These are phyloP conservation scores for Eonycteris spelaea DNA, from an alignment of 2,113 vertebrate species.

Conservation along the genomic window DNA sequence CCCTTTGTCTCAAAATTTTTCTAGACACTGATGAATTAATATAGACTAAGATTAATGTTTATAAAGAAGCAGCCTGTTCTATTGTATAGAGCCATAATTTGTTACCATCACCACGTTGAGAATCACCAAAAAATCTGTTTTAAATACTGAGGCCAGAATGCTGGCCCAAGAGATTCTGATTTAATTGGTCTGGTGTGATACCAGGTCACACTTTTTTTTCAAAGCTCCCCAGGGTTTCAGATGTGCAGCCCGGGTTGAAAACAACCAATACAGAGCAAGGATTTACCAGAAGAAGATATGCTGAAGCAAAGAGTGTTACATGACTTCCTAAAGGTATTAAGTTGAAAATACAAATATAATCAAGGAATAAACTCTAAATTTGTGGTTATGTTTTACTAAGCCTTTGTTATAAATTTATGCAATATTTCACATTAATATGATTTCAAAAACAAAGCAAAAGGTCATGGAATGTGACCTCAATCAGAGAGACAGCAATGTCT, in stretches of 20 bases:
- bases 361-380: neutral
- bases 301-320: neutral
- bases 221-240: neutral
- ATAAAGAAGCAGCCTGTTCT: neutral
- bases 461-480: neutral
- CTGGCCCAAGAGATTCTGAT: neutral
- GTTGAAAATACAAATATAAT: conserved; percentile 8
- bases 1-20: neutral
- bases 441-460: neutral
- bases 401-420: neutral
- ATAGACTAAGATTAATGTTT: neutral
- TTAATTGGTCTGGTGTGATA: conserved; percentile 44
- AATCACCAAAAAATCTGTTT: neutral
- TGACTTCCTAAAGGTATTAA: neutral
- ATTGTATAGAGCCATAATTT: neutral
- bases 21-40: neutral
- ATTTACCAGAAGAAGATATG: neutral
- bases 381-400: neutral
- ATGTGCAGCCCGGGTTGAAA: neutral
- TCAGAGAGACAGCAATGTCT: neutral
- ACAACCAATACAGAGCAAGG: neutral
- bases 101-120: neutral
- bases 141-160: conserved; percentile 14
- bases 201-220: neutral
- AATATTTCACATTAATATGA: neutral